These are phyloP conservation scores for Hyperopisus bebe DNA, from an alignment of 2,113 vertebrate genomes.

Conservation along the genomic window DNA sequence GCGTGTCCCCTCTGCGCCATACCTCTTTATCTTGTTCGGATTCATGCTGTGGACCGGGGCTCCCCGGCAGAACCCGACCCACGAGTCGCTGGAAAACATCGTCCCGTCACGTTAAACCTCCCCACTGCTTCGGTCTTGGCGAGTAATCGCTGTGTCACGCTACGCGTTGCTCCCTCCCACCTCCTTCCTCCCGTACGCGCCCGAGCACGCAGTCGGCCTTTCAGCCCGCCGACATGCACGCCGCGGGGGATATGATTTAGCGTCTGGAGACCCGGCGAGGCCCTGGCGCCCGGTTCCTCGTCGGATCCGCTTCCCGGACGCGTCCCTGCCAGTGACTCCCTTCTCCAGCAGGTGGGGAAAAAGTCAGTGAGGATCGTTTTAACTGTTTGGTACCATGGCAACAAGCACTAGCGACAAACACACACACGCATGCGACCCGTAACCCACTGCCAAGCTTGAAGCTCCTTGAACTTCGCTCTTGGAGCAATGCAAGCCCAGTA, in stretches of 20 bases:
- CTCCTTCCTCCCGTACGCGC: neutral
- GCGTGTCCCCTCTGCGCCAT: neutral
- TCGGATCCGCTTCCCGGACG: conserved; percentile 24
- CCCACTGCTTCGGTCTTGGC: neutral
- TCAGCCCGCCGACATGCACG: neutral
- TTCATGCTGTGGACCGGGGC: neutral
- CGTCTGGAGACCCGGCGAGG: neutral
- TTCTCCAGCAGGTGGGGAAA: conserved; percentile 44
- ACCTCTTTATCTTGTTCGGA: neutral
- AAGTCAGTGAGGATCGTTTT: conserved; percentile 39
- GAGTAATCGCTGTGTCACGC: neutral
- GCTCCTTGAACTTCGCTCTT: neutral
- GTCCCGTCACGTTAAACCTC: too few species aligned
- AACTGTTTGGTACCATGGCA: conserved; percentile 51
- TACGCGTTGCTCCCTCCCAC: neutral
- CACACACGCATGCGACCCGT: neutral
- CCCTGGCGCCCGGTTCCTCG: conserved; percentile 9
- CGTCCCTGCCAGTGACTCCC: neutral
- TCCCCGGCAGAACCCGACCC: neutral
- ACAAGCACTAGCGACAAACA: conserved; percentile 35
- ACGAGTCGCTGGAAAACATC: neutral
- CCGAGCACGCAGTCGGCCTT: neutral
- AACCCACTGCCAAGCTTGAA: neutral
- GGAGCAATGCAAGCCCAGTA: neutral
- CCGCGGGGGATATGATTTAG: neutral